Conservation (phyloP, 2,888 invertebrate genomes). For the Plebejus anna region DNA sequence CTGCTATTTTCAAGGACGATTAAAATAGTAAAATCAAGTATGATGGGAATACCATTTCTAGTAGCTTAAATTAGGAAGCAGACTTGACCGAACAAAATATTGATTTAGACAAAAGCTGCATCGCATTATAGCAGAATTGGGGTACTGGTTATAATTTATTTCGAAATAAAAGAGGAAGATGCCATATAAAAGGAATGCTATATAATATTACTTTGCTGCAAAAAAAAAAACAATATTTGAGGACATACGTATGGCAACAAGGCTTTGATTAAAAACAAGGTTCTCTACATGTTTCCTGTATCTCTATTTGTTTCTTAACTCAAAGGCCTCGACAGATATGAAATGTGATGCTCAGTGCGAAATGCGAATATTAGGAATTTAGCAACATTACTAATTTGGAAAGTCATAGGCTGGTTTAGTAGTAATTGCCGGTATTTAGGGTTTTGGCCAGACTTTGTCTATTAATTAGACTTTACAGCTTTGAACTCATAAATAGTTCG, state of each 20-base stretch:
- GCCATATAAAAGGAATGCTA: background rate
- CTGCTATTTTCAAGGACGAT: too few relatives aligned
- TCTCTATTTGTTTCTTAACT: background rate
- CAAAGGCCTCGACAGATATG: background rate
- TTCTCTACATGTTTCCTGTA: conserved; percentile 1
- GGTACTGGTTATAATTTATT: background rate
- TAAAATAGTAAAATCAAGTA: too few relatives aligned
- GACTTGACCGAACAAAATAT: too few relatives aligned
- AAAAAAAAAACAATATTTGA: background rate
- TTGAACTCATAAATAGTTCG: too few relatives aligned
- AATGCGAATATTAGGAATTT: background rate
- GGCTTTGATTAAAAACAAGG: conserved; percentile 14
- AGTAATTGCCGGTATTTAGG: too few relatives aligned
- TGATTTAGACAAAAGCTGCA: too few relatives aligned
- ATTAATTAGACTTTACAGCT: too few relatives aligned
- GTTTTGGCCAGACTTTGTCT: too few relatives aligned
- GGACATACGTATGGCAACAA: background rate
- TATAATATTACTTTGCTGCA: background rate
- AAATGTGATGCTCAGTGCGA: background rate
- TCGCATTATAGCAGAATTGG: background rate
- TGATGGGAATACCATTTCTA: too few relatives aligned
- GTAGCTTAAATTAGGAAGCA: too few relatives aligned
- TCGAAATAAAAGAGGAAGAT: background rate
- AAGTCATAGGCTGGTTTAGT: too few relatives aligned
- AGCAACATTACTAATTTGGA: background rate